Evolutionary conservation across 2,888 invertebrate species (phyloP).

Genomic region (Nowickia ferox): DNA sequence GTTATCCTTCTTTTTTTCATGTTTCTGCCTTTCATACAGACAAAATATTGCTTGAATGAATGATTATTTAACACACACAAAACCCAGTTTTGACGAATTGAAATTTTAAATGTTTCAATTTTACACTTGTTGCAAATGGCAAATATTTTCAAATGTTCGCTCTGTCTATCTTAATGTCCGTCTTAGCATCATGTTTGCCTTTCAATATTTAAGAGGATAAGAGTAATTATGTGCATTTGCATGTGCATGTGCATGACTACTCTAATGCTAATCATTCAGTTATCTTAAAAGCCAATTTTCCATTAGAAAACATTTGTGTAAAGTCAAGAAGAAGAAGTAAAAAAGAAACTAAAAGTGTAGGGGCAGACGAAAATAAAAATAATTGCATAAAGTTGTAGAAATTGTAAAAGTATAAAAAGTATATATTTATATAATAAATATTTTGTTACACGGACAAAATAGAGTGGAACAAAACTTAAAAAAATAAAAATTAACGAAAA

Average conservation of each 20-base stretch:
- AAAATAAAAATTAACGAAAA: not conserved
- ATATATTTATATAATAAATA: too few relatives aligned
- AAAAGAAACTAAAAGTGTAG: not conserved
- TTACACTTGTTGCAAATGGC: conserved; percentile 35
- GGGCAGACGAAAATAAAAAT: conserved; percentile 29
- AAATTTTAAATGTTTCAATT: conserved; percentile 56
- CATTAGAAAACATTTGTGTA: conserved; percentile 51
- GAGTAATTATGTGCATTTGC: conserved; percentile 12
- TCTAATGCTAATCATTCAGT: conserved; percentile 65
- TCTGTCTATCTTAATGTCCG: not conserved
- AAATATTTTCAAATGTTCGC: conserved; percentile 16
- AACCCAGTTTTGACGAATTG: conserved; percentile 27
- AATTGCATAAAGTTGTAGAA: conserved; percentile 1
- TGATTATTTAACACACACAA: conserved; percentile 8
- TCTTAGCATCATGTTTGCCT: not conserved
- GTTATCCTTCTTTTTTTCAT: not conserved
- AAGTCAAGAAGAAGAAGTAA: conserved; percentile 35
- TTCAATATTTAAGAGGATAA: not conserved
- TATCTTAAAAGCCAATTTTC: conserved; percentile 66
- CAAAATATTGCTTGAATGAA: not conserved
- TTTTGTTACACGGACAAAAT: not conserved
- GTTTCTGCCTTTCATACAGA: not conserved
- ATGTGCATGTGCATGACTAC: not conserved
- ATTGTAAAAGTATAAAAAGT: too few relatives aligned
- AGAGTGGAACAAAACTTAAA: not conserved